Evolutionary conservation across 2,797 vertebrate genomes (phyloP), one percentile per base, ranked within the genome.

Genomic region (Cyprinella venusta): DNA sequence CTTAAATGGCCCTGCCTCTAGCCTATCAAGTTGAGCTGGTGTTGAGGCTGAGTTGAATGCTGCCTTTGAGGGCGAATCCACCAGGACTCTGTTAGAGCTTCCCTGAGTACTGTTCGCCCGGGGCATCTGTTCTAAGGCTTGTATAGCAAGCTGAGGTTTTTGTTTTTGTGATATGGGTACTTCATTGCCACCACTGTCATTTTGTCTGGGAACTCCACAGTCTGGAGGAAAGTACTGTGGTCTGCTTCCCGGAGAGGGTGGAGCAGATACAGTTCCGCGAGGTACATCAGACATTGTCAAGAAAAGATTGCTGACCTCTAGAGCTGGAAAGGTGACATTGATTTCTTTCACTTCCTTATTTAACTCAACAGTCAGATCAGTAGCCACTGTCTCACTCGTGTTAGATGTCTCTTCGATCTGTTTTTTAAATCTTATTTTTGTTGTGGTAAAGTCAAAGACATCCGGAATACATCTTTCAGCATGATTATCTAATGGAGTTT

Each of bases 361-460:
- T 24, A 63, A 67, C 72, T 90, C 86, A 71, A 93, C 93, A 40
- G 92, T 93, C 63, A 95, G 90, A 90, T 95, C 90, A 68, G 94
- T 89, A 84, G 83, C 89, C 24, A 6, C 88, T 70, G 64, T 8
- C 56, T 69, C 59, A 4, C 36, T 65, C 4, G 77, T 85, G 9
- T 84, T 84, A 70, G 52, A 76, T 6, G 16, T 36, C 24, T 90
- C 84, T 16, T 71, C 81, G 30, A 82, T 84, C 42, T 85, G 86
- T 64, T 90, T 93, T 76, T 90, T 93, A 2, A 85, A 80, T 82
- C 76, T 89, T 26, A 89, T 64, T 19, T 93, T 94, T 76, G 91
- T 90, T 81, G 91, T 94, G 80, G 93, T 93, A 75, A 93, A 95
- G 81, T 95, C 93, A 80, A 95, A 84, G 26, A 90, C 56, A 26